Evolutionary conservation across 2,113 vertebrate genomes (phyloP).

Genomic region (Thamnophis sirtalis): DNA sequence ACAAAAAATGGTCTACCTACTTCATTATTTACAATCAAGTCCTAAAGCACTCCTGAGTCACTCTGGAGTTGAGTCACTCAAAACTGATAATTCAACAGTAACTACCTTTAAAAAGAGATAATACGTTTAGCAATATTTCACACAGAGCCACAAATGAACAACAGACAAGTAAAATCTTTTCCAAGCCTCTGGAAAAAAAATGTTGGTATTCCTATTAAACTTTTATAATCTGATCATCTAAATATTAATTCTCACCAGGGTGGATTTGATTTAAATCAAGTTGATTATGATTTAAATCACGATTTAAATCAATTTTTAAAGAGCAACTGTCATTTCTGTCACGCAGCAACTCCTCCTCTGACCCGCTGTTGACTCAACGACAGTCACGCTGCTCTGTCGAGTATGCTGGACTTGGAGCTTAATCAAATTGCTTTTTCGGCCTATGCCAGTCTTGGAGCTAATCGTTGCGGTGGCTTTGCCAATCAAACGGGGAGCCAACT

Average conservation of each 20-base stretch:
- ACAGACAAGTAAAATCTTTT: neutral
- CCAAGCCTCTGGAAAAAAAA: neutral
- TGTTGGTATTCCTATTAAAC: neutral
- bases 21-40: neutral
- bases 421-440: too few relatives aligned
- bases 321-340: too few relatives aligned
- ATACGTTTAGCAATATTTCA: constrained; percentile 19
- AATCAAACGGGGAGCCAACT: too few relatives aligned
- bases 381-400: too few relatives aligned
- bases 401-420: too few relatives aligned
- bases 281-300: too few relatives aligned
- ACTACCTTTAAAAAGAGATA: neutral
- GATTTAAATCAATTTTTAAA: too few relatives aligned
- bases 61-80: neutral
- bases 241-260: neutral
- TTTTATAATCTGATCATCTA: neutral
- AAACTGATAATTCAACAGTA: neutral
- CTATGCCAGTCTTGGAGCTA: too few relatives aligned
- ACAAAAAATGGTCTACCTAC: neutral
- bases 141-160: constrained; percentile 20
- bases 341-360: too few relatives aligned
- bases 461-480: too few relatives aligned
- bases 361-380: too few relatives aligned
- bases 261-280: too few relatives aligned
- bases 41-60: neutral